Percentiles rank a stretch among this genome's conserved stretches.
These are phyloP conservation scores for Gasteruption jaculator DNA, from an alignment of 2,888 invertebrate species.

Conservation along the genomic window DNA sequence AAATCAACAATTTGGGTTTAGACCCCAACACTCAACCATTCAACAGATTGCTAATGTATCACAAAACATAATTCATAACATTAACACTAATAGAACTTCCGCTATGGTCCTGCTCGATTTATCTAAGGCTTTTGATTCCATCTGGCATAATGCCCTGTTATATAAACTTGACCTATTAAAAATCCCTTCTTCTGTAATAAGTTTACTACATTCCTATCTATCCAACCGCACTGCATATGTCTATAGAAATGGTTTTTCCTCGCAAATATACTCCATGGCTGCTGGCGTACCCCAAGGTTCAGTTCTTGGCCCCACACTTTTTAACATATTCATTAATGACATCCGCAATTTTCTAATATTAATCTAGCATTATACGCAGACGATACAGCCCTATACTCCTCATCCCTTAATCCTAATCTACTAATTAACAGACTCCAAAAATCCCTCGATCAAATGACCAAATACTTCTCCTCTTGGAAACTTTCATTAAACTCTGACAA, in stretches of 20 bases:
- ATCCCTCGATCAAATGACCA: too few species aligned
- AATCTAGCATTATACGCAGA: slow-evolving; percentile 23
- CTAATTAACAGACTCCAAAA: too few species aligned
- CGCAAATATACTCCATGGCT: slow-evolving; percentile 14
- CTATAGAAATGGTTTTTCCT: slow-evolving; percentile 18
- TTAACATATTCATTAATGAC: slow-evolving; percentile 27
- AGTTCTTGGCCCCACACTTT: slow-evolving; percentile 27
- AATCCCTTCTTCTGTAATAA: slow-evolving; percentile 23
- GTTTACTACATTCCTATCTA: slow-evolving; percentile 27
- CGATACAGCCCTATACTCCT: slow-evolving; percentile 26
- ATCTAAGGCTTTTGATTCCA: slow-evolving; percentile 40
- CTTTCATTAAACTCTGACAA: too few species aligned
- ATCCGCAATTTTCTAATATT: slow-evolving; percentile 17
- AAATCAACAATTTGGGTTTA: slow-evolving; percentile 33
- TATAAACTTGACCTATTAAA: slow-evolving; percentile 30
- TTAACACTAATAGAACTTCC: slow-evolving; percentile 29
- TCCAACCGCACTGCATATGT: slow-evolving; percentile 23
- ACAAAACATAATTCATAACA: slow-evolving; percentile 25
- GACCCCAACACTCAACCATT: slow-evolving; percentile 29
- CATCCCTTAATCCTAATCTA: too few species aligned
- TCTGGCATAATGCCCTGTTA: slow-evolving; percentile 36
- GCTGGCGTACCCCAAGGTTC: slow-evolving; percentile 24
- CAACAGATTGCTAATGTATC: slow-evolving; percentile 31
- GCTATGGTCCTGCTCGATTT: slow-evolving; percentile 36
- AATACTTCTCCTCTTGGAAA: too few species aligned